phyloP scores from a whole-genome alignment of 1,140 invertebrate species.

The Armadillidium nasatum region DNA sequence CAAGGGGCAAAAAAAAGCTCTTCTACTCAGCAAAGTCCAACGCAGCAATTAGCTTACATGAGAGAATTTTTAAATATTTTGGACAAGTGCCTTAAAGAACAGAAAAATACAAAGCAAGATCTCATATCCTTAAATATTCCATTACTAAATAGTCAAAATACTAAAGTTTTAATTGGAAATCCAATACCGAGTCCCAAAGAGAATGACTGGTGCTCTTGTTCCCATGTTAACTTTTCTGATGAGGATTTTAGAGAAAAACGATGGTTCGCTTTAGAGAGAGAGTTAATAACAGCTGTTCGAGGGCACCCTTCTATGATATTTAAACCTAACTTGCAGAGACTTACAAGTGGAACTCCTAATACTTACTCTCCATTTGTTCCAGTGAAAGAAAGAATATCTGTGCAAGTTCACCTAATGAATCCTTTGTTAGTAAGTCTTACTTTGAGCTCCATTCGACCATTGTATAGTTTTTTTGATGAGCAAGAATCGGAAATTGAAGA shows the following conservation, averaged over 20 bases:
- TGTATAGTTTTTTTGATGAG: slow-evolving; percentile 67
- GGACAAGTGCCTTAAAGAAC: slow-evolving; percentile 56
- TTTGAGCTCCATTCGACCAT: slow-evolving; percentile 66
- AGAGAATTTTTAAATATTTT: slow-evolving; percentile 81
- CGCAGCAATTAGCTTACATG: slow-evolving; percentile 78
- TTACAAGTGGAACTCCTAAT: slow-evolving; percentile 38
- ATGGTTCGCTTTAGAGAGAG: slow-evolving; percentile 37
- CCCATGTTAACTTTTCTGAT: slow-evolving; percentile 49
- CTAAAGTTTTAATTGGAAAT: slow-evolving; percentile 60
- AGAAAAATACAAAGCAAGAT: slow-evolving; percentile 45
- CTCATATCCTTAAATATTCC: slow-evolving; percentile 62
- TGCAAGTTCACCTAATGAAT: slow-evolving; percentile 71
- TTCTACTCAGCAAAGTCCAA: slow-evolving; percentile 65
- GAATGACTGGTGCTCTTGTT: slow-evolving; percentile 49
- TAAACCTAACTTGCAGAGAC: slow-evolving; percentile 34
- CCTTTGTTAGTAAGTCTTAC: slow-evolving; percentile 69
- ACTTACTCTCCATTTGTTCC: slow-evolving; percentile 31
- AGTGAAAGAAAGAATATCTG: slow-evolving; percentile 69
- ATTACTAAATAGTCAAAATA: slow-evolving; percentile 60
- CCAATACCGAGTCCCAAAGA: slow-evolving; percentile 50
- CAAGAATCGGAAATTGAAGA: slow-evolving; percentile 47
- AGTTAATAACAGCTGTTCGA: slow-evolving; percentile 24
- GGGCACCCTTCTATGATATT: slow-evolving; percentile 25
- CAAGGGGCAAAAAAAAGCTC: slow-evolving; percentile 61
- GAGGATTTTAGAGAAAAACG: slow-evolving; percentile 31